Percentiles rank a stretch among this genome's conserved stretches.
Evolutionary conservation across 2,888 invertebrate species (phyloP).

Genomic region (Polymixis flavicincta): DNA sequence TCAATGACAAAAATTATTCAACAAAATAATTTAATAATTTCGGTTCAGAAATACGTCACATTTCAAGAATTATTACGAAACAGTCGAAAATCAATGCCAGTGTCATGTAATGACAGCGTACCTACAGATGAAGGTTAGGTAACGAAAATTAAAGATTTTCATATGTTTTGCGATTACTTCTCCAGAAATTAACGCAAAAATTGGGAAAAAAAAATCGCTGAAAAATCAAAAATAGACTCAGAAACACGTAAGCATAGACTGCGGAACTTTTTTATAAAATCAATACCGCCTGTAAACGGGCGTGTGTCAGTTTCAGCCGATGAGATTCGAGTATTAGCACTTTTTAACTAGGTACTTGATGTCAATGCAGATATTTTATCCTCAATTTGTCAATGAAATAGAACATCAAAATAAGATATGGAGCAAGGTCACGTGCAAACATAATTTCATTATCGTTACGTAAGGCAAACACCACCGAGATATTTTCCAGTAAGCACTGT

Average conservation of each 20-base stretch:
- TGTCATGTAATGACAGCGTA: slow-evolving; percentile 62
- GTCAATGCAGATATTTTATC: slow-evolving; percentile 13
- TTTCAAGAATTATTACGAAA: slow-evolving; percentile 57
- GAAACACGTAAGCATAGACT: slow-evolving; percentile 28
- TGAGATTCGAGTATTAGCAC: slow-evolving; percentile 26
- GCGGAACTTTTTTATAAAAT: slow-evolving; percentile 32
- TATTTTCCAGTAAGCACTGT: slow-evolving; percentile 22
- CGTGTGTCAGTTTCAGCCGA: slow-evolving; percentile 39
- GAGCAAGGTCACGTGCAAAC: slow-evolving; percentile 89
- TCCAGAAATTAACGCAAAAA: not conserved
- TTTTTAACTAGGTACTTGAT: not conserved
- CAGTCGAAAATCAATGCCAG: slow-evolving; percentile 74
- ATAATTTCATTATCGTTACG: slow-evolving; percentile 87
- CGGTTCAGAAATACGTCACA: slow-evolving; percentile 1
- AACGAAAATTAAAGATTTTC: slow-evolving; percentile 65
- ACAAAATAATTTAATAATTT: not conserved
- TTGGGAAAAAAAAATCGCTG: not conserved
- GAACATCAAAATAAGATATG: slow-evolving; percentile 68
- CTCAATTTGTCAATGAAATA: slow-evolving; percentile 28
- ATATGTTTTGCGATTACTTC: slow-evolving; percentile 24
- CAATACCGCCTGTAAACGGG: slow-evolving; percentile 56
- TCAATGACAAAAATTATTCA: not conserved
- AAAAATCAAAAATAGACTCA: not conserved
- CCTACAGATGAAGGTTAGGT: slow-evolving; percentile 72
- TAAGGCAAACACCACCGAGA: slow-evolving; percentile 78